Evolutionary conservation across 2,113 vertebrate species (phyloP).

Genomic region (Speoplatyrhinus poulsoni): DNA sequence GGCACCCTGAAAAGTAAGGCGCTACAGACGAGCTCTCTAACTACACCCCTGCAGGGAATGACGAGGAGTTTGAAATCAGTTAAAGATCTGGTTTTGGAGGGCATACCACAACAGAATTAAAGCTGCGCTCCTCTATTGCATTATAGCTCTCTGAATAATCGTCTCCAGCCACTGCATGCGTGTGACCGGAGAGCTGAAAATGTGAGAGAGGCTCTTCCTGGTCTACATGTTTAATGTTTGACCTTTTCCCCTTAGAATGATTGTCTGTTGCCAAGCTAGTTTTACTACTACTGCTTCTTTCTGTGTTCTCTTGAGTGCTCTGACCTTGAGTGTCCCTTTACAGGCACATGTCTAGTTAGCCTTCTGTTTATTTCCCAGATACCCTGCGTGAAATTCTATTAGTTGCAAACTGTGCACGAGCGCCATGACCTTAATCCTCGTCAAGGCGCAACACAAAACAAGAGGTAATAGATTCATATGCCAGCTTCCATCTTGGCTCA

Average conservation of each 20-base stretch:
- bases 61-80: background rate
- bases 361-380: constrained; percentile 23
- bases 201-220: too few species aligned
- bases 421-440: constrained; percentile 32
- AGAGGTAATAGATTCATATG: constrained; percentile 28
- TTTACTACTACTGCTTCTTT: constrained; percentile 6
- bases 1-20: constrained; percentile 20
- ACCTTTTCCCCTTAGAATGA: too few species aligned
- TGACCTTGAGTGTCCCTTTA: background rate
- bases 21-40: constrained; percentile 15
- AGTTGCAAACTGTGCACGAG: constrained; percentile 44
- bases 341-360: constrained; percentile 6
- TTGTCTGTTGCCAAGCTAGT: too few species aligned
- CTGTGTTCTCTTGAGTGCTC: background rate
- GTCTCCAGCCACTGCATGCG: too few species aligned
- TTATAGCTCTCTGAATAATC: too few species aligned
- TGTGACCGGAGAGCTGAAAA: too few species aligned
- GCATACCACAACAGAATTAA: too few species aligned
- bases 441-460: constrained; percentile 25
- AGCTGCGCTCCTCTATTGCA: too few species aligned
- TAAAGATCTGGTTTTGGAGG: too few species aligned
- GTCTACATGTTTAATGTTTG: too few species aligned
- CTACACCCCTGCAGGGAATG: constrained; percentile 6
- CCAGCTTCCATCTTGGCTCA: constrained; percentile 18
- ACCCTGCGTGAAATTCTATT: constrained; percentile 31